Percentiles rank a stretch among this genome's conserved stretches.
These are phyloP conservation scores for Sminthurides aquaticus DNA, from an alignment of 2,888 invertebrate species.

Conservation along the genomic window DNA sequence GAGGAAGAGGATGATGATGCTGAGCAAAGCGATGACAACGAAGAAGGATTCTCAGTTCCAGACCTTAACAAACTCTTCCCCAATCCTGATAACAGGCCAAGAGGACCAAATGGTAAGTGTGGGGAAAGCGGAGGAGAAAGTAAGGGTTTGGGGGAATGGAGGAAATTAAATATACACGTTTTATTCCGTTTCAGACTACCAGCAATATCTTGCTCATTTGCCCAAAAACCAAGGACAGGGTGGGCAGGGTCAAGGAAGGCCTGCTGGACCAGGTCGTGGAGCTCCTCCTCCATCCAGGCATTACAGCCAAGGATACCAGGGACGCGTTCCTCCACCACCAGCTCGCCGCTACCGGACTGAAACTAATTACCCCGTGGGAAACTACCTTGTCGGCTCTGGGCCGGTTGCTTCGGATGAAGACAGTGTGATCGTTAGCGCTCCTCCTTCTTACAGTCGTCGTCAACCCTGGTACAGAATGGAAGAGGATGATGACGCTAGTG, in stretches of 20 bases:
- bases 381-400: not conserved
- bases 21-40: conserved; percentile 14
- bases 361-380: not conserved
- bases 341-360: conserved; percentile 7
- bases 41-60: conserved; percentile 17
- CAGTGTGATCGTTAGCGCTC: conserved; percentile 13
- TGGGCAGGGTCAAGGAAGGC: not conserved
- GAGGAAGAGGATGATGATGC: conserved; percentile 18
- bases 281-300: not conserved
- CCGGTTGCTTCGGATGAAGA: conserved; percentile 6
- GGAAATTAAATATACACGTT: too few species aligned
- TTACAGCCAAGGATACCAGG: not conserved
- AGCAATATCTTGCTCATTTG: not conserved
- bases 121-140: too few species aligned
- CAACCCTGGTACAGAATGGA: not conserved
- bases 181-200: conserved; percentile 13
- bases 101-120: conserved; percentile 17
- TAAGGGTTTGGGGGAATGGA: too few species aligned
- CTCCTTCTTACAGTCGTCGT: not conserved
- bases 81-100: conserved; percentile 12
- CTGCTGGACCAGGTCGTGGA: not conserved
- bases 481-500: conserved; percentile 7
- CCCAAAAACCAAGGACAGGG: not conserved
- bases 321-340: conserved; percentile 7
- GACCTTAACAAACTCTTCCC: conserved; percentile 24